A percentile compares a stretch with the other conserved stretches of the same genome.
phyloP scores from a whole-genome alignment of 2,888 invertebrate species.

The Ditula angustiorana region DNA sequence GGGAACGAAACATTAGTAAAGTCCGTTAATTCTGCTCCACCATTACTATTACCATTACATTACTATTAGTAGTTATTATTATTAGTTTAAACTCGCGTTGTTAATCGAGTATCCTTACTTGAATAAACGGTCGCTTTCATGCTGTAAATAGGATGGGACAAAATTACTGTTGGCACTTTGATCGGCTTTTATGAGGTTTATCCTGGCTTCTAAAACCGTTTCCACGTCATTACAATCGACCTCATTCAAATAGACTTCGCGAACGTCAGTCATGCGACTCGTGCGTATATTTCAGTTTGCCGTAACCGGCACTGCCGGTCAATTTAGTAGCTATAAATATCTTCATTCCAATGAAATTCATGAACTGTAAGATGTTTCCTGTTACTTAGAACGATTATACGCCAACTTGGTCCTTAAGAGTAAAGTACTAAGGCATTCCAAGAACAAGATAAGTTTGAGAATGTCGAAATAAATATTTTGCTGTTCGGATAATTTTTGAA shows the following conservation, averaged over 20 bases:
- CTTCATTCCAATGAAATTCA: conserved; percentile 14
- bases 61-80: too few relatives aligned
- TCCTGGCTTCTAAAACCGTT: conserved; percentile 31
- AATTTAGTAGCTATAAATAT: conserved; percentile 35
- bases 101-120: not conserved
- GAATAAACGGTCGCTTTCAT: not conserved
- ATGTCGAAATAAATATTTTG: conserved; percentile 24
- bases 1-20: not conserved
- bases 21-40: conserved; percentile 2
- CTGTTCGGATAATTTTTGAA: conserved; percentile 55
- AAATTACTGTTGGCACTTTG: not conserved
- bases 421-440: conserved; percentile 19
- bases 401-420: conserved; percentile 8
- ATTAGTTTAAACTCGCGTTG: too few relatives aligned
- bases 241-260: conserved; percentile 47
- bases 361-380: conserved; percentile 15
- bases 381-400: conserved; percentile 13
- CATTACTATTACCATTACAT: too few relatives aligned
- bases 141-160: not conserved
- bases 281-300: conserved; percentile 52
- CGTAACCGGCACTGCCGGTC: conserved; percentile 65
- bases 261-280: conserved; percentile 62
- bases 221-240: conserved; percentile 19
- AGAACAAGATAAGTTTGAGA: conserved; percentile 22
- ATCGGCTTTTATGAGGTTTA: conserved; percentile 32